A percentile compares a stretch with the other conserved stretches of the same genome.
Conservation (phyloP, 2,797 vertebrate species). For the Amniataba percoides region DNA sequence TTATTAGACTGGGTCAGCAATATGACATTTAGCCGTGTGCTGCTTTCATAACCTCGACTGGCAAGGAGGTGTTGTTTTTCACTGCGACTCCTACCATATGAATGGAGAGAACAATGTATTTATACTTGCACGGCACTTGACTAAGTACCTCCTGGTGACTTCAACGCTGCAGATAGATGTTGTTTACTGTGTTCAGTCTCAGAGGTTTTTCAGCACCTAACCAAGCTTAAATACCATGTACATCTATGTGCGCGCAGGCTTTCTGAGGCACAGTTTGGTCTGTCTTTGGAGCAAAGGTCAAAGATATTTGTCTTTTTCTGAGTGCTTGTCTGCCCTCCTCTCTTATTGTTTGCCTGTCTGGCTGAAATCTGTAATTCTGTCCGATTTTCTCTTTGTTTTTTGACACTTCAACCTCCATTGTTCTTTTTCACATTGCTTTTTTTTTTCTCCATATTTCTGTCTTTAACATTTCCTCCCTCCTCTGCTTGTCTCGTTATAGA, state of each 20-base stretch:
- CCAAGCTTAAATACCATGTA: conserved; percentile 48
- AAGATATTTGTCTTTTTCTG: conserved; percentile 41
- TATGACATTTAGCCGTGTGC: conserved; percentile 38
- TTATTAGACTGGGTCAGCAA: conserved; percentile 60
- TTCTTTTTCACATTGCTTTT: neutral
- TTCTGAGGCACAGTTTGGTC: conserved; percentile 41
- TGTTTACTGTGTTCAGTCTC: conserved; percentile 61
- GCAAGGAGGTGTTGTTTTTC: conserved; percentile 25
- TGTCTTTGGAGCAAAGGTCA: conserved; percentile 53
- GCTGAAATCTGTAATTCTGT: neutral
- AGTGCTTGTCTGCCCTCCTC: neutral
- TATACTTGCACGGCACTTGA: neutral
- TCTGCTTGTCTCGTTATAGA: conserved; percentile 80
- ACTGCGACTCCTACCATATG: conserved; percentile 14
- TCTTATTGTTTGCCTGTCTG: conserved; percentile 3
- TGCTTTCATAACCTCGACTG: conserved; percentile 47
- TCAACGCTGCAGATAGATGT: conserved; percentile 44
- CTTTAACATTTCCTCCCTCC: conserved; percentile 33
- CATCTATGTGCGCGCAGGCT: conserved; percentile 28
- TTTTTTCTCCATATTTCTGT: neutral
- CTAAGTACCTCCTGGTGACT: conserved; percentile 27
- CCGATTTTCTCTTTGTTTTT: neutral
- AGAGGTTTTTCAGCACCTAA: conserved; percentile 44
- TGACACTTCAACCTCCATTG: neutral
- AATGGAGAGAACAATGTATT: conserved; percentile 38